A percentile compares a stretch with the other conserved stretches of the same genome.
Evolutionary conservation across 92 coral and sea anemone genomes (phyloP).

Genomic region (Diadumene lineata): DNA sequence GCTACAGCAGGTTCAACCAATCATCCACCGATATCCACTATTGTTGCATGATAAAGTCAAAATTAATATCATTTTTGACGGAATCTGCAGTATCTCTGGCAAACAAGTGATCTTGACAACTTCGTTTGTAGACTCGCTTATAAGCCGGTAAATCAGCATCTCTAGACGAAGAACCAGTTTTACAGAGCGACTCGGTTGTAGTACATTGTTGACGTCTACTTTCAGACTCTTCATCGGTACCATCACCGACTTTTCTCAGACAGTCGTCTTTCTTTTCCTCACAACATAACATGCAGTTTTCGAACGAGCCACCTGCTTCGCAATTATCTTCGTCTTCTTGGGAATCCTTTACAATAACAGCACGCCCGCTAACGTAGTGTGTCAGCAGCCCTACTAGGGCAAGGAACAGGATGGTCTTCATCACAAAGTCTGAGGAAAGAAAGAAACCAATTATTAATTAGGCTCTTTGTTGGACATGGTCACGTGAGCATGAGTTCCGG

Average conservation of each 20-base stretch:
- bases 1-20: too few species aligned
- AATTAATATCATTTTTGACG: not conserved
- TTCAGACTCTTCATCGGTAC: not conserved
- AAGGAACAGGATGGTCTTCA: conserved; percentile 12
- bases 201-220: not conserved
- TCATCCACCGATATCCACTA: too few species aligned
- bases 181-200: not conserved
- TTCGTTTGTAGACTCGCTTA: conserved; percentile 8
- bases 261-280: conserved; percentile 3
- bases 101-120: not conserved
- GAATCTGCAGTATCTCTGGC: not conserved
- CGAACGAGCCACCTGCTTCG: not conserved
- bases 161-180: not conserved
- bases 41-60: conserved; percentile 13
- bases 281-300: conserved; percentile 22
- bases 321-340: not conserved
- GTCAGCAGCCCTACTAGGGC: conserved; percentile 32
- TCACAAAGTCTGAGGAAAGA: too few species aligned
- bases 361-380: conserved; percentile 27
- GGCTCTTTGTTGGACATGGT: too few species aligned
- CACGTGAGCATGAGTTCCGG: too few species aligned
- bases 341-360: not conserved
- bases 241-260: not conserved
- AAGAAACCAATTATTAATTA: too few species aligned
- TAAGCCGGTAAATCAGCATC: conserved; percentile 16